phyloP scores from a whole-genome alignment of 1,140 invertebrate species.

The Reticulitermes speratus region DNA sequence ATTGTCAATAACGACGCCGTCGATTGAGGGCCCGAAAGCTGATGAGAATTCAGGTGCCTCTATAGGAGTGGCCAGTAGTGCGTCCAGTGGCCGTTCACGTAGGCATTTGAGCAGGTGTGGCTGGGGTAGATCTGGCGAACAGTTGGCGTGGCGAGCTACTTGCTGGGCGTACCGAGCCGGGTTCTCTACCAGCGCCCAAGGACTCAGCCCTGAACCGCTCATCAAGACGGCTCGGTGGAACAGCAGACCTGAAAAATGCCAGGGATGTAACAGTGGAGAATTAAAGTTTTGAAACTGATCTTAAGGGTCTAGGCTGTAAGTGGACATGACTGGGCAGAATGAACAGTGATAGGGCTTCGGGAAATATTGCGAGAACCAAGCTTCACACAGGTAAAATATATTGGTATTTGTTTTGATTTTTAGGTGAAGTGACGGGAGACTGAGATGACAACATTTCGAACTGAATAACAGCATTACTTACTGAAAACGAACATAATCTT shows the following conservation, averaged over 20 bases:
- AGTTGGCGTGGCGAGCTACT: slow-evolving; percentile 84
- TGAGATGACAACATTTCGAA: too few relatives aligned
- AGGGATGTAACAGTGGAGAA: background rate
- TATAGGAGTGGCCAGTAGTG: slow-evolving; percentile 66
- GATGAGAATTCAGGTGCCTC: slow-evolving; percentile 76
- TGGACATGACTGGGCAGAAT: too few relatives aligned
- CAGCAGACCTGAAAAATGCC: slow-evolving; percentile 66
- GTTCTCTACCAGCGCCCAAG: slow-evolving; percentile 87
- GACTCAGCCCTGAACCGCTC: slow-evolving; percentile 91
- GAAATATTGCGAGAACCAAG: too few relatives aligned
- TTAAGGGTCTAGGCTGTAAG: too few relatives aligned
- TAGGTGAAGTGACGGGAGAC: too few relatives aligned
- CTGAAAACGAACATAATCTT: too few relatives aligned
- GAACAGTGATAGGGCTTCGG: too few relatives aligned
- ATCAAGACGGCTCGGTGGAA: slow-evolving; percentile 93
- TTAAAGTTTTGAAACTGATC: too few relatives aligned
- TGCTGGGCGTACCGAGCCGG: slow-evolving; percentile 83
- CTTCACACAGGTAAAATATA: too few relatives aligned
- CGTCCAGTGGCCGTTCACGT: slow-evolving; percentile 72
- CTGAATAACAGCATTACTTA: too few relatives aligned
- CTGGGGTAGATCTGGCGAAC: slow-evolving; percentile 71
- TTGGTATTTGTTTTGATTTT: too few relatives aligned
- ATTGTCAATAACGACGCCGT: slow-evolving; percentile 85
- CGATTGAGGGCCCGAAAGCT: slow-evolving; percentile 86
- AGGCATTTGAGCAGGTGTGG: slow-evolving; percentile 80